Evolutionary conservation across 2,797 vertebrate species (phyloP).

Genomic region (Micrastur ruficollis): DNA sequence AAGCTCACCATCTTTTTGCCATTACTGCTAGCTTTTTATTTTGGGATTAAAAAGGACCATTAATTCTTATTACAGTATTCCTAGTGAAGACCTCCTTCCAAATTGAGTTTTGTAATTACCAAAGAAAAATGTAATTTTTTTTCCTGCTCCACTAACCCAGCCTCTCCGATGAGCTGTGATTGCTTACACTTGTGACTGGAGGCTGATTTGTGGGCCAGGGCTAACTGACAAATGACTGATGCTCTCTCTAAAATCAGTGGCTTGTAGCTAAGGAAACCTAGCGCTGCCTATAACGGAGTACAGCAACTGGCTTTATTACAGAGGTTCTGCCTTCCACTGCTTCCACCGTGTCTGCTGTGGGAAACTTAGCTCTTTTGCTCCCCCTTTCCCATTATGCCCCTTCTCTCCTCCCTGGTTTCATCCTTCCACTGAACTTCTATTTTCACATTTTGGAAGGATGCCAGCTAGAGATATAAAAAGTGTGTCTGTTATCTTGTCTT

Average conservation of each 20-base stretch:
- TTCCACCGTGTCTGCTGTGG: not conserved
- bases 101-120: not conserved
- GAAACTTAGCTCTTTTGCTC: not conserved
- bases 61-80: not conserved
- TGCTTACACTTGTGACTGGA: not conserved
- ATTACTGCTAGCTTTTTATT: not conserved
- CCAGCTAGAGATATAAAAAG: not conserved
- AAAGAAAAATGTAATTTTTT: not conserved
- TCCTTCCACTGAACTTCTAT: not conserved
- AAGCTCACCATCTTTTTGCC: not conserved
- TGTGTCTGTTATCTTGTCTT: not conserved
- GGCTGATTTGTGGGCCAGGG: not conserved
- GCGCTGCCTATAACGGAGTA: not conserved
- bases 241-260: not conserved
- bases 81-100: not conserved
- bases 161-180: not conserved
- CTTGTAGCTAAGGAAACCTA: not conserved
- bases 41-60: not conserved
- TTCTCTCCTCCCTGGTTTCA: not conserved
- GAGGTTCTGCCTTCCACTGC: not conserved
- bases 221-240: not conserved
- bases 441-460: not conserved
- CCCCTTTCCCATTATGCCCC: not conserved
- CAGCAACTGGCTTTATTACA: not conserved
- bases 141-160: not conserved